Base-by-base conservation (phyloP, 2,888 invertebrate species). In the Asteroscopus sphinx region DNA sequence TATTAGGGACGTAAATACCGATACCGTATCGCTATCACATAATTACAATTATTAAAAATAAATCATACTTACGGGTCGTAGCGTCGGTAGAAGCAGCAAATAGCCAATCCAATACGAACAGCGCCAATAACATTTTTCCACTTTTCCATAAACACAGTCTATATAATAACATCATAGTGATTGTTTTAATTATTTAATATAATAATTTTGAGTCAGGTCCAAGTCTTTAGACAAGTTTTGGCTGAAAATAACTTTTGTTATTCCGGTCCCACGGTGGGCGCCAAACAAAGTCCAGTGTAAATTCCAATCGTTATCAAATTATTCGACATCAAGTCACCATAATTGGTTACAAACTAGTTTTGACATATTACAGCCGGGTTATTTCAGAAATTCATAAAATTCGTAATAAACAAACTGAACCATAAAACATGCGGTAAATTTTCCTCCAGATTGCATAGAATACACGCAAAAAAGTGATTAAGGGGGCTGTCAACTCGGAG, bases 401-500 rank as follows among this genome's bases (percentile, higher is more conserved):
- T 73, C 46, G 52, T 75, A 64, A 73, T 68, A 76, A 76, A 62
- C 64, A 71, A 77, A 80, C 77, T 81, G 72, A 83, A 81, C 75
- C 76, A 83, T 81, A 82, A 86, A 88, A 85, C 82, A 83, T 86
- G 86, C 82, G 80, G 77, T 78, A 79, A 82, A 81, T 78, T 79
- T 74, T 80, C 76, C 68, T 79, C 75, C 66, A 82, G 82, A 88
- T 85, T 89, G 86, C 87, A 87, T 87, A 86, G 76, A 83, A 82
- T 85, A 85, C 92, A 92, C 91, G 91, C 92, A 85, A 92, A 83
- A 82, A 82, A 88, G 91, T 87, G 87, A 91, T 92, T 92, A 92
- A 82, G 85, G 76, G 80, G 81, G 71, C 80, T 82, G 76, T 83
- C 80, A 85, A 84, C 83, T 86, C 82, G 69, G 68, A 79, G 82